A percentile compares a stretch with the other conserved stretches of the same genome.
Conservation (phyloP, 2,113 vertebrate species). For the Brachyhypopomus occidentalis region DNA sequence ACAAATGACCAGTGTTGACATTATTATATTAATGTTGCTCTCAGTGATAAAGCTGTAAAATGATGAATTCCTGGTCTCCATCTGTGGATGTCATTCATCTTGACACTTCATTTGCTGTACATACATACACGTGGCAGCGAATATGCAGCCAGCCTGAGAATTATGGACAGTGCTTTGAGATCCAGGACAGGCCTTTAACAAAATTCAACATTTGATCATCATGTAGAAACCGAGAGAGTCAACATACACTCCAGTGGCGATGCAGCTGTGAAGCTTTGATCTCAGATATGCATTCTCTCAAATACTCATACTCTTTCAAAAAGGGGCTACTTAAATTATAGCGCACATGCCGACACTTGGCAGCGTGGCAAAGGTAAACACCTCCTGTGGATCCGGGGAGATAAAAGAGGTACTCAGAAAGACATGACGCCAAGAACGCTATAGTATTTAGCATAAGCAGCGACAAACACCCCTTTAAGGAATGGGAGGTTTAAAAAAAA, state of each 20-base stretch:
- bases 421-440: conserved; percentile 65
- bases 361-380: conserved; percentile 67
- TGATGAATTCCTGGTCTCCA: conserved; percentile 33
- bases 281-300: conserved; percentile 58
- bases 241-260: conserved; percentile 52
- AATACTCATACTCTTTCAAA: conserved; percentile 60
- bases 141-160: conserved; percentile 49
- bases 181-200: conserved; percentile 49
- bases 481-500: conserved; percentile 68
- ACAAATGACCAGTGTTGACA: conserved; percentile 45
- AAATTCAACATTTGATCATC: conserved; percentile 48
- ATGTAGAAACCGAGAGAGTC: conserved; percentile 55
- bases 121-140: conserved; percentile 48
- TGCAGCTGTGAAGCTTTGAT: conserved; percentile 64
- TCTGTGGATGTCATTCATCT: conserved; percentile 52
- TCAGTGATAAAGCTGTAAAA: conserved; percentile 42
- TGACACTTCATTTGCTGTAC: conserved; percentile 62
- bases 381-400: conserved; percentile 68
- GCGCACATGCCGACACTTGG: conserved; percentile 60
- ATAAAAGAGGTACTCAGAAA: conserved; percentile 69
- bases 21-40: conserved; percentile 41
- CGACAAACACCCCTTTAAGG: conserved; percentile 69
- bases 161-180: conserved; percentile 50
- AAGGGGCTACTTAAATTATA: conserved; percentile 68
- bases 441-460: conserved; percentile 74